Conservation (phyloP, 2,113 vertebrate genomes). For the Apistogramma diplotaenia region DNA sequence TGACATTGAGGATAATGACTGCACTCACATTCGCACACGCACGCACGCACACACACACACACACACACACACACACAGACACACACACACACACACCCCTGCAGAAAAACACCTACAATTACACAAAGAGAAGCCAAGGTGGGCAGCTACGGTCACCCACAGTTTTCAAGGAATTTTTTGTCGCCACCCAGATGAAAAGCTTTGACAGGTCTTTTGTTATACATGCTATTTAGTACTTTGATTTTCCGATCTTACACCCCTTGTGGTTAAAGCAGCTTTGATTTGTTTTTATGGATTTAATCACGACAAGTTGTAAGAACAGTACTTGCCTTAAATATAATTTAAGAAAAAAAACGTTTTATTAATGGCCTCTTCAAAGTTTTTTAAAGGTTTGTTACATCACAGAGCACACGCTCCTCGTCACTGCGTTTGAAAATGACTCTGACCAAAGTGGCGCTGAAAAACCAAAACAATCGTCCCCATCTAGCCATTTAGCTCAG, state of each 20-base stretch:
- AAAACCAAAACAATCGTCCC: background rate
- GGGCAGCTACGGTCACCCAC: background rate
- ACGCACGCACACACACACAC: background rate
- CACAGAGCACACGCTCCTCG: background rate
- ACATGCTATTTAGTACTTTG: background rate
- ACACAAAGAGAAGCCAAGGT: constrained; percentile 29
- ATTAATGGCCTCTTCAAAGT: background rate
- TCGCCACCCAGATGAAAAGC: background rate
- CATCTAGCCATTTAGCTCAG: too few relatives aligned
- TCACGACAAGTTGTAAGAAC: background rate
- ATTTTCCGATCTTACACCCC: background rate
- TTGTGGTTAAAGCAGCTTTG: background rate
- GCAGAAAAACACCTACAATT: constrained; percentile 38
- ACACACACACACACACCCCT: constrained; percentile 4
- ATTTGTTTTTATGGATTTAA: background rate
- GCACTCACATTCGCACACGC: constrained; percentile 4
- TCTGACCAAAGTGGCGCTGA: too few relatives aligned
- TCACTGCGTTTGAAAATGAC: background rate
- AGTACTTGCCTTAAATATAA: background rate
- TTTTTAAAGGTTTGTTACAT: background rate
- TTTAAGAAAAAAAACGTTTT: background rate
- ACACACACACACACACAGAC: background rate
- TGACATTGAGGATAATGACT: constrained; percentile 62
- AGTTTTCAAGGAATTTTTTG: background rate
- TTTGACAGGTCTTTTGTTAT: background rate